These are phyloP conservation scores for Apogon talboti DNA, from an alignment of 2,797 vertebrate species.

Conservation along the genomic window DNA sequence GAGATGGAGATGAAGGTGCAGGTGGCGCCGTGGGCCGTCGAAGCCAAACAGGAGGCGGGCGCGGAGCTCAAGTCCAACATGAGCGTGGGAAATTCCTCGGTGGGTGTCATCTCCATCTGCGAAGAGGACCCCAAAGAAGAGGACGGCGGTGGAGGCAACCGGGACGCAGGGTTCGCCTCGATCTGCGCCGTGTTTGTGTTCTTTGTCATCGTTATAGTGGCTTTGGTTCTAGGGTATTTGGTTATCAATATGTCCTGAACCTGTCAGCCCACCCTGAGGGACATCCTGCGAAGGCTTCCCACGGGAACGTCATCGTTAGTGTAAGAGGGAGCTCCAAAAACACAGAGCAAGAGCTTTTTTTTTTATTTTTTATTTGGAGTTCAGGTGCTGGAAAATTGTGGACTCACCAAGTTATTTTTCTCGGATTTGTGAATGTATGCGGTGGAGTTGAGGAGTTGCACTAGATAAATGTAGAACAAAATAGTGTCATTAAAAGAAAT, in stretches of 20 bases:
- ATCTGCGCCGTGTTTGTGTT: slow-evolving; percentile 90
- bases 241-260: slow-evolving; percentile 85
- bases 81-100: slow-evolving; percentile 90
- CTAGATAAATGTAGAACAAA: slow-evolving; percentile 53
- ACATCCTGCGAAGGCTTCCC: slow-evolving; percentile 30
- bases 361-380: background rate
- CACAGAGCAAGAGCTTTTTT: slow-evolving; percentile 18
- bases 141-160: slow-evolving; percentile 61
- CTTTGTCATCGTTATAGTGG: slow-evolving; percentile 87
- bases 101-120: slow-evolving; percentile 88
- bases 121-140: slow-evolving; percentile 88
- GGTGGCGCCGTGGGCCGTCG: slow-evolving; percentile 96
- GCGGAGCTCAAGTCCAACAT: slow-evolving; percentile 92
- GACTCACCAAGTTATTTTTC: slow-evolving; percentile 52
- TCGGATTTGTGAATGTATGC: slow-evolving; percentile 62
- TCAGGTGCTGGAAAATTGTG: slow-evolving; percentile 34
- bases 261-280: slow-evolving; percentile 30
- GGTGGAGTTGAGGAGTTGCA: slow-evolving; percentile 51
- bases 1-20: slow-evolving; percentile 99
- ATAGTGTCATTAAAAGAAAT: slow-evolving; percentile 22
- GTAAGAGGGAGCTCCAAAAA: slow-evolving; percentile 43
- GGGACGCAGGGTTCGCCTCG: slow-evolving; percentile 76
- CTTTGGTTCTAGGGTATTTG: slow-evolving; percentile 90
- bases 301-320: slow-evolving; percentile 43
- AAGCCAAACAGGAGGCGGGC: slow-evolving; percentile 92